Evolutionary conservation across 1,140 invertebrate genomes (phyloP), one percentile per base, ranked within the genome.

Genomic region (Drosophila tristis): DNA sequence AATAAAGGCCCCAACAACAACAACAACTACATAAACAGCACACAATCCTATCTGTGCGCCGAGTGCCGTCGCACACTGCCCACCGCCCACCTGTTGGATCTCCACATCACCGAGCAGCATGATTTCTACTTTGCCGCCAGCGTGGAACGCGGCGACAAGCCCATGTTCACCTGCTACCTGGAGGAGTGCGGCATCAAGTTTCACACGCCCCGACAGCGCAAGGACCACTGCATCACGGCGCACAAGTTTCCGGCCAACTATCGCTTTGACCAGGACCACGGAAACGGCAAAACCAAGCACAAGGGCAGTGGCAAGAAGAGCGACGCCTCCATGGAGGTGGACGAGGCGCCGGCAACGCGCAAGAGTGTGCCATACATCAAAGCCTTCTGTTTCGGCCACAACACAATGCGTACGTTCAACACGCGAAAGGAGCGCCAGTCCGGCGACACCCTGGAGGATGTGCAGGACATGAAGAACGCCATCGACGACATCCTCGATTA

Each of bases 171-270:
- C 64, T 96, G 95, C 86, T 96, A 94, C 64, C 92, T 95, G 58
- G 94, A 95, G 73, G 94, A 94, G 67, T 96, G 95, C 72, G 73
- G 92, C 58, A 64, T 92, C 11, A 95, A 94, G 80, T 95, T 95
- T 58, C 78, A 79, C 2, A 93, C 91, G 65, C 63, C 93, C 0
- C 74, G 92, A 13, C 93, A 94, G 56, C 93, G 95, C 60, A 92
- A 92, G 53, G 81, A 93, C 0, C 95, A 96, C 74, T 95, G 95
- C 51, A 93, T 95, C 5, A 90, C 86, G 49, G 66, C 92, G 11
- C 95, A 96, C 80, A 94, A 94, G 89, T 94, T 95, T 81, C 95
- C 95, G 0, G 93, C 93, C 74, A 93, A 95, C 71, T 96, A 95
- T 89, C 92, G 95, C 55, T 95, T 94, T 61, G 94, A 92, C 29